phyloP scores from a whole-genome alignment of 2,888 invertebrate species.

The Heliconius charithonia region DNA sequence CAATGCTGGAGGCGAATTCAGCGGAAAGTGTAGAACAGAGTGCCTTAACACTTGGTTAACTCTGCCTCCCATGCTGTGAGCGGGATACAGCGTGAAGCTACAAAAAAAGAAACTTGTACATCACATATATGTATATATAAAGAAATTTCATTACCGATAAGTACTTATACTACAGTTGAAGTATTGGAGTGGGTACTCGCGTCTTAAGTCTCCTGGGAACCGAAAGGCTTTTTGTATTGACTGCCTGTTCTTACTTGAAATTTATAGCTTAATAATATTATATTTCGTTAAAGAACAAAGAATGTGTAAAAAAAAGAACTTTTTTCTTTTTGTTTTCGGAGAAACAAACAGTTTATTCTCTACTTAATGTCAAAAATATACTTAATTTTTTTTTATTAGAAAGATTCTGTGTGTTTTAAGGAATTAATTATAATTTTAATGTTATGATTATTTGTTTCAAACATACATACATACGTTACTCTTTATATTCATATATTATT shows the following conservation, averaged over 20 bases:
- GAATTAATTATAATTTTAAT: too few species aligned
- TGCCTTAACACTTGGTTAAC: too few species aligned
- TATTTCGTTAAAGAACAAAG: not conserved
- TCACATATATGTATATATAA: not conserved
- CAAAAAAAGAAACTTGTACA: too few species aligned
- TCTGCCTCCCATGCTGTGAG: too few species aligned
- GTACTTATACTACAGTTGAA: not conserved
- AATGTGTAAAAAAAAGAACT: not conserved
- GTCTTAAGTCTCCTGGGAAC: slow-evolving; percentile 9
- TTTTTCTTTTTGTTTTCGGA: not conserved
- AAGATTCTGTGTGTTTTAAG: not conserved
- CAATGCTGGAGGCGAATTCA: too few species aligned
- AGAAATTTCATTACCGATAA: not conserved
- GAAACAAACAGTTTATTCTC: not conserved
- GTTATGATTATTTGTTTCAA: too few species aligned
- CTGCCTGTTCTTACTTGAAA: slow-evolving; percentile 19
- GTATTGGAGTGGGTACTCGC: not conserved
- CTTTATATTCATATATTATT: not conserved
- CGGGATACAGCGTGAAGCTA: too few species aligned
- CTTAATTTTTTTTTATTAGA: not conserved
- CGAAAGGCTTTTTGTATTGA: slow-evolving; percentile 10
- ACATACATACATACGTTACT: not conserved
- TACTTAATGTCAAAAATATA: not conserved
- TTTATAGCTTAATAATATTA: slow-evolving; percentile 11
- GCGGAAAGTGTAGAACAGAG: too few species aligned